Conservation (phyloP, 2,888 invertebrate genomes). For the Adelognathus sp. region DNA sequence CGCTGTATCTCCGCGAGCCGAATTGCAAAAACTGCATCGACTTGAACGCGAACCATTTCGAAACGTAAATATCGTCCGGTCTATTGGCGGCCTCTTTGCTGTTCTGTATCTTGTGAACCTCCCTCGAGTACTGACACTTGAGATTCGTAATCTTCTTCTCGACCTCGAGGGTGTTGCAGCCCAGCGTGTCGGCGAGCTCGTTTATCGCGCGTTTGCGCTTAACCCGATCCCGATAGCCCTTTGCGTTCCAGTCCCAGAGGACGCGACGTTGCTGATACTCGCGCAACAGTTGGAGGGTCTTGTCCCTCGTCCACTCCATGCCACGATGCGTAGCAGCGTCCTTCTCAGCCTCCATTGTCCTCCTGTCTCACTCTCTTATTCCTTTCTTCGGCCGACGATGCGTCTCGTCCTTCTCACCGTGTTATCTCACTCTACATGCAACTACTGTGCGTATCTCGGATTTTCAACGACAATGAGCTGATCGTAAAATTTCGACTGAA, state of each 20-base stretch:
- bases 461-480: too few relatives aligned
- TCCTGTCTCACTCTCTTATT: too few relatives aligned
- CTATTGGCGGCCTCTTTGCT: conserved; percentile 69
- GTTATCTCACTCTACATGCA: not conserved
- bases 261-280: conserved; percentile 72
- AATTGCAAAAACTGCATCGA: conserved; percentile 74
- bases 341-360: conserved; percentile 26
- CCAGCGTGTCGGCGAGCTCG: conserved; percentile 70
- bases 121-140: conserved; percentile 73
- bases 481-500: too few relatives aligned
- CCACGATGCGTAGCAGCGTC: conserved; percentile 50
- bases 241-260: conserved; percentile 73
- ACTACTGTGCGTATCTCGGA: too few relatives aligned
- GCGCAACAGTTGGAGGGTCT: conserved; percentile 69
- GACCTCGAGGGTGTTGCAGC: conserved; percentile 71
- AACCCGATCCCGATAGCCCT: conserved; percentile 70
- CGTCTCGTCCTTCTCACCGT: not conserved
- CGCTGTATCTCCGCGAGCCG: conserved; percentile 70
- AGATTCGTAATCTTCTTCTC: conserved; percentile 74
- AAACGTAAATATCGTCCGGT: conserved; percentile 72
- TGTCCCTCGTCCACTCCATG: conserved; percentile 74
- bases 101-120: conserved; percentile 73
- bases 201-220: conserved; percentile 72
- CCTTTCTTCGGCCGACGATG: conserved; percentile 14
- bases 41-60: conserved; percentile 75